Evolutionary conservation across 2,797 vertebrate genomes (phyloP), one percentile per base, ranked within the genome.

Genomic region (Poeciliopsis gracilis): DNA sequence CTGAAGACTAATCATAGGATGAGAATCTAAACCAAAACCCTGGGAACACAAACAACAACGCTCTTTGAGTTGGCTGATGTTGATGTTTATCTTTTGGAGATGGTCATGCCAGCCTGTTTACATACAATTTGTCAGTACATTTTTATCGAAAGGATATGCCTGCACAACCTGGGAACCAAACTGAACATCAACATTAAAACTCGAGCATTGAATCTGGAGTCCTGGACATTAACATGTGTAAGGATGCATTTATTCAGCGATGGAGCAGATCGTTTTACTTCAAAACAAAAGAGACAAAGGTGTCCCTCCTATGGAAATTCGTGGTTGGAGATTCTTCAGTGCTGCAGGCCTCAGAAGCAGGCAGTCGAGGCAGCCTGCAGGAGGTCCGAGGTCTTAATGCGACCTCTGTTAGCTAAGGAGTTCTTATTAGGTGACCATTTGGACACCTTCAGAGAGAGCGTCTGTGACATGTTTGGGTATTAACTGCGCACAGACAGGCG

Each of bases 381-480:
- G 61, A 41, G 30, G 46, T 53, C 4, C 23, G 5, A 16, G 72
- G 28, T 81, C 53, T 82, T 87, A 88, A 91, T 83, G 74, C 84
- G 66, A 77, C 73, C 55, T 70, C 23, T 76, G 79, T 83, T 82
- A 71, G 86, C 73, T 85, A 67, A 77, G 72, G n/a, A 78, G 85
- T 51, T 55, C 87, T 75, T 9, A 46, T 28, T 66, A 63, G 77
- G 75, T 77, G 82, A 78, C 4, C 79, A 8, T n/a, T 38, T 53
- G 5, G 86, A 79, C 85, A 79, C 86, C 87, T 85, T 83, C 16
- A 23, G 81, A 69, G 79, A 81, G 73, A 73, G 83, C 53, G 18
- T 30, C 73, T 72, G 30, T 84, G 89, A 84, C 82, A 86, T 84
- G 84, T 84, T 33, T 38, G 53, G 80, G 77, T 76, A 86, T 90